phyloP scores from a whole-genome alignment of 2,888 invertebrate species.

The Dynastes hyllus region DNA sequence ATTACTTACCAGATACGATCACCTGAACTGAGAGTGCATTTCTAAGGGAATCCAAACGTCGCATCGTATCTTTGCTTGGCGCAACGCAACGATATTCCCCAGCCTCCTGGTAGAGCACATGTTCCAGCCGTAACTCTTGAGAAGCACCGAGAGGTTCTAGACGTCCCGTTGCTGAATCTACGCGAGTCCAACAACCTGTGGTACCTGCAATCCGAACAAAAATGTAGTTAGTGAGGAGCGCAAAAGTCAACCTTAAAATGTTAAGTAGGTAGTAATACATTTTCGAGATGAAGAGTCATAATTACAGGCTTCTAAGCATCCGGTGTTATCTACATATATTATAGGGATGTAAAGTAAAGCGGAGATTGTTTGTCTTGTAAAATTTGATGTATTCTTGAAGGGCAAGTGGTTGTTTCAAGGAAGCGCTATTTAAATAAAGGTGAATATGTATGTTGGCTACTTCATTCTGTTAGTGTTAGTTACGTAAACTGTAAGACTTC shows the following conservation, averaged over 20 bases:
- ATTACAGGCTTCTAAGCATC: too few species aligned
- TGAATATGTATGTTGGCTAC: too few species aligned
- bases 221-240: constrained; percentile 13
- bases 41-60: constrained; percentile 74
- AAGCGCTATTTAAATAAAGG: too few species aligned
- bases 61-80: constrained; percentile 73
- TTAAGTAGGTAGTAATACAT: too few species aligned
- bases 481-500: too few species aligned
- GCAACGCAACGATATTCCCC: constrained; percentile 84
- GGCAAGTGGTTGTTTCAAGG: too few species aligned
- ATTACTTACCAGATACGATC: constrained; percentile 74
- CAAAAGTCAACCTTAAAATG: not conserved
- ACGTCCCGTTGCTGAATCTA: constrained; percentile 74
- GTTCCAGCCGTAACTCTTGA: constrained; percentile 78
- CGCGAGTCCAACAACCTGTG: constrained; percentile 78
- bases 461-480: too few species aligned
- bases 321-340: too few species aligned
- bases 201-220: constrained; percentile 69
- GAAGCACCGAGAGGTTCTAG: constrained; percentile 75
- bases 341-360: too few species aligned
- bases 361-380: too few species aligned
- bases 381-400: too few species aligned
- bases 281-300: too few species aligned
- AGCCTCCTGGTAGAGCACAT: constrained; percentile 84
- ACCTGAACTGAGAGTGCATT: constrained; percentile 72